A percentile compares a stretch with the other conserved stretches of the same genome.
These are phyloP conservation scores for Hormaphis cornu DNA, from an alignment of 1,140 invertebrate genomes.

Conservation along the genomic window DNA sequence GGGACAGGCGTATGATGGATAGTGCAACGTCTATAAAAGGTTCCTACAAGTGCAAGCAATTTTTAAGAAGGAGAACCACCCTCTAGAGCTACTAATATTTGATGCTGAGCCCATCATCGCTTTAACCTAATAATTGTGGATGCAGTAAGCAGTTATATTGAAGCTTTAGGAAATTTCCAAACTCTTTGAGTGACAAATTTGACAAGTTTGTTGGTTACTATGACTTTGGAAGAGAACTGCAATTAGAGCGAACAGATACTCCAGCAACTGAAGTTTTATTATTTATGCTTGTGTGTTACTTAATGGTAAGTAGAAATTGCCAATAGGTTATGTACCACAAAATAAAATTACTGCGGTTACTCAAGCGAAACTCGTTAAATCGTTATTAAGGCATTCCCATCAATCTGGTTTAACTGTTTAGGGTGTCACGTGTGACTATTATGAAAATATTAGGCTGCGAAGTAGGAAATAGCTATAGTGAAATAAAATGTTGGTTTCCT, in stretches of 20 bases:
- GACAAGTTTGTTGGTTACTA: slow-evolving; percentile 13
- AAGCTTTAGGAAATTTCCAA: no score
- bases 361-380: background rate
- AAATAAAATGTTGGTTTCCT: background rate
- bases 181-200: background rate
- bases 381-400: background rate
- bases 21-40: no score
- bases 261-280: slow-evolving; percentile 5
- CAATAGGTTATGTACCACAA: background rate
- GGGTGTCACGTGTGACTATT: background rate
- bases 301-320: background rate
- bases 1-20: no score
- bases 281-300: slow-evolving; percentile 16
- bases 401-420: background rate
- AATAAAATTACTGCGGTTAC: background rate
- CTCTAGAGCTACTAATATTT: no score
- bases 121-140: no score
- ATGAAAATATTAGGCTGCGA: slow-evolving; percentile 2
- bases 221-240: slow-evolving; percentile 16
- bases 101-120: no score
- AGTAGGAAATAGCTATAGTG: background rate
- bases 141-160: no score
- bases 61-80: no score
- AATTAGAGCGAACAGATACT: background rate
- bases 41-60: no score